These are phyloP conservation scores for Diaperis boleti DNA, from an alignment of 2,888 invertebrate genomes.

Conservation along the genomic window DNA sequence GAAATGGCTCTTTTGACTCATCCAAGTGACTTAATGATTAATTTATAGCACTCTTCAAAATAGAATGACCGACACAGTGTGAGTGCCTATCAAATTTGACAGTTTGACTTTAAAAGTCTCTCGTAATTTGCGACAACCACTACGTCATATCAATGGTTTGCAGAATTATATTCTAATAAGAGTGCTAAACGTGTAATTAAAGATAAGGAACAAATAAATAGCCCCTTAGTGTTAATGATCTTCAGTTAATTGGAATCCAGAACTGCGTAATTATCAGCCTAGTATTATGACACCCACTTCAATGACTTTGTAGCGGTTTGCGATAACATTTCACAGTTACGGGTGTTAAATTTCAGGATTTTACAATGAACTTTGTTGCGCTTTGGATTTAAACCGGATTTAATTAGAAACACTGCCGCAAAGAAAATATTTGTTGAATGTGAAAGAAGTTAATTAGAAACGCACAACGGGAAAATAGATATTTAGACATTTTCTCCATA, in stretches of 20 bases:
- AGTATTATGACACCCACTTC: background rate
- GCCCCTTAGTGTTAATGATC: slow-evolving; percentile 11
- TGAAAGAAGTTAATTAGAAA: too few relatives aligned
- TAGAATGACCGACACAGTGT: too few relatives aligned
- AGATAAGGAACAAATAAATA: slow-evolving; percentile 2
- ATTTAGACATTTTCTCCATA: too few relatives aligned
- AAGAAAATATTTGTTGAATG: too few relatives aligned
- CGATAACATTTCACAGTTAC: background rate
- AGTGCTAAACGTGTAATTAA: slow-evolving; percentile 2
- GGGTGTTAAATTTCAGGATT: background rate
- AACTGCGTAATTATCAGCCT: slow-evolving; percentile 8
- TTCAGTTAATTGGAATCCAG: slow-evolving; percentile 16
- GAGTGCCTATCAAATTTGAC: too few relatives aligned
- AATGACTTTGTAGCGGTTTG: background rate
- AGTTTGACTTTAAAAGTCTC: background rate
- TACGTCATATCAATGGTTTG: background rate
- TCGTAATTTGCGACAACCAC: too few relatives aligned
- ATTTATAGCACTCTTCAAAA: too few relatives aligned
- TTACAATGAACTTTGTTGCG: background rate
- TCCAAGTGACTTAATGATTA: too few relatives aligned
- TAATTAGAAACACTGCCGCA: too few relatives aligned
- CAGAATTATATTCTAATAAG: slow-evolving; percentile 3
- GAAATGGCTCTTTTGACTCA: too few relatives aligned
- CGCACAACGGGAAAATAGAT: too few relatives aligned
- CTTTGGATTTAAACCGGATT: too few relatives aligned